phyloP scores from a whole-genome alignment of 2,888 invertebrate species.

The Apocheima hispidaria region DNA sequence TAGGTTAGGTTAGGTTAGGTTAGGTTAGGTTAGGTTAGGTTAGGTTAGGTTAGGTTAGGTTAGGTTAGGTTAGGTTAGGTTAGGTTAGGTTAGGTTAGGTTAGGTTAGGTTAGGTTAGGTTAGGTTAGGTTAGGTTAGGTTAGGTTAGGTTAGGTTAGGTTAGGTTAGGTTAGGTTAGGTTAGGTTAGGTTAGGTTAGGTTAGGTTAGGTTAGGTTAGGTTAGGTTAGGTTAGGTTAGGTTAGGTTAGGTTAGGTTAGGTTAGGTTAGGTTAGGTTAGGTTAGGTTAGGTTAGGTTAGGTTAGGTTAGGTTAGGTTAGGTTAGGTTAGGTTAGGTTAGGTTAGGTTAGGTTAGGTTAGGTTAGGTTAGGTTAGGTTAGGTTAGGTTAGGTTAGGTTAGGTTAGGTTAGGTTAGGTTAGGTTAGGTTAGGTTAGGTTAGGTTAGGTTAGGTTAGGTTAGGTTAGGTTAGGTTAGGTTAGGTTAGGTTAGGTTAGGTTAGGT shows the following conservation, averaged over 20 bases:
- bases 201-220: constrained; percentile 43
- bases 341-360: constrained; percentile 18
- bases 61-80: constrained; percentile 2
- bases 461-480: constrained; percentile 8
- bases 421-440: constrained; percentile 29
- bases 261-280: constrained; percentile 31
- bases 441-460: constrained; percentile 7
- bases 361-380: constrained; percentile 6
- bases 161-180: constrained; percentile 1
- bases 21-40: constrained; percentile 26
- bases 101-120: constrained; percentile 2
- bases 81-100: constrained; percentile 2
- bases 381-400: constrained; percentile 20
- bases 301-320: constrained; percentile 40
- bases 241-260: constrained; percentile 6
- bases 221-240: constrained; percentile 35
- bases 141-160: constrained; percentile 2
- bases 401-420: constrained; percentile 41
- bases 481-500: constrained; percentile 8
- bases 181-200: constrained; percentile 31
- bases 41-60: constrained; percentile 12
- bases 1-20: constrained; percentile 26
- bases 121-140: constrained; percentile 2
- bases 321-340: constrained; percentile 32
- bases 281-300: constrained; percentile 45